These are phyloP conservation scores for Therioaphis trifolii DNA, from an alignment of 2,888 invertebrate genomes.

Conservation along the genomic window DNA sequence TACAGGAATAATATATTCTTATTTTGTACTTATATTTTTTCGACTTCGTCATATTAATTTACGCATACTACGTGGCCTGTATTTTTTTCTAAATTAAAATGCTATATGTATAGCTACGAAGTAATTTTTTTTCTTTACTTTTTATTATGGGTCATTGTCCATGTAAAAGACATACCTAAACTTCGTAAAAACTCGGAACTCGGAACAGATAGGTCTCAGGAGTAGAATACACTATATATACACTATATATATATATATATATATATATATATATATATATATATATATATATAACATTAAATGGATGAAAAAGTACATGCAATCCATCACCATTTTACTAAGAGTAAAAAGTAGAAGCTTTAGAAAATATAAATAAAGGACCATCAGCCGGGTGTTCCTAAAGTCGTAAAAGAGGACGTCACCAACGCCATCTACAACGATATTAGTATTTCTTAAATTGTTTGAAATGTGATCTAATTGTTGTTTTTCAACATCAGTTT, in stretches of 20 bases:
- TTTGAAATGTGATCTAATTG: constrained; percentile 13
- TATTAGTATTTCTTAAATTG: constrained; percentile 30
- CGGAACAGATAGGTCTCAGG: constrained; percentile 39
- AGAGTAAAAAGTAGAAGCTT: constrained; percentile 23
- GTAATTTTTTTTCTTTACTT: background rate
- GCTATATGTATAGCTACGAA: too few relatives aligned
- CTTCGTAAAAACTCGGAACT: constrained; percentile 30
- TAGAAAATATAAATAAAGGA: constrained; percentile 42
- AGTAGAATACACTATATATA: too few relatives aligned
- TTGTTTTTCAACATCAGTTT: background rate
- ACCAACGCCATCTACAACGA: constrained; percentile 6
- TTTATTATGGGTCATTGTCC: background rate
- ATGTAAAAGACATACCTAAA: constrained; percentile 38
- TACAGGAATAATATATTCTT: too few relatives aligned
- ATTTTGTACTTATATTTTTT: too few relatives aligned
- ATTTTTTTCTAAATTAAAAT: background rate
- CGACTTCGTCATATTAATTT: background rate
- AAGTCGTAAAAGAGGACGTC: constrained; percentile 38
- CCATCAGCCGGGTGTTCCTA: constrained; percentile 33
- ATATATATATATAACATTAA: background rate
- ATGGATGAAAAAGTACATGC: constrained; percentile 13
- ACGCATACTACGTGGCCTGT: too few relatives aligned
- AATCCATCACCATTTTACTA: constrained; percentile 46
- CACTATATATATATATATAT: too few relatives aligned
- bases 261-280: too few relatives aligned